Percentiles rank a stretch among this genome's conserved stretches.
Conservation (phyloP, 2,797 vertebrate species). For the Petrocephalus sullivani region DNA sequence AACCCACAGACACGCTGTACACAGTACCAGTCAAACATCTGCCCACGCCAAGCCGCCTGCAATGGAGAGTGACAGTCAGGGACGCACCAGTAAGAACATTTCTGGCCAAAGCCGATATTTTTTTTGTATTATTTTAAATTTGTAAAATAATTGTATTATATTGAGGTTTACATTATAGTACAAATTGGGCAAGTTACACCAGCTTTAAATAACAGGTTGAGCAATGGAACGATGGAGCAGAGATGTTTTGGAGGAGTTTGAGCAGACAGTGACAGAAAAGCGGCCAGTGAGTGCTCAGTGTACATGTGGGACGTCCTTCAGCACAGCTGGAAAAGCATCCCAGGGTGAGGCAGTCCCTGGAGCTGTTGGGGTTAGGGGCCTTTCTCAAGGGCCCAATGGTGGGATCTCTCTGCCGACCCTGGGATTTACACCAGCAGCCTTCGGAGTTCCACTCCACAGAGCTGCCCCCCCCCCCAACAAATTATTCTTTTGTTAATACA, state of each 20-base stretch:
- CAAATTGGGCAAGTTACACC: no score
- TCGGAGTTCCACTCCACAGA: background rate
- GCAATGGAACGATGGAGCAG: no score
- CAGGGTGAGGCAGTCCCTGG: background rate
- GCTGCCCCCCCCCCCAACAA: background rate
- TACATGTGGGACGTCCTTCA: background rate
- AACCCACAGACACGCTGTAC: background rate
- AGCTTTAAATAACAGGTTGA: no score
- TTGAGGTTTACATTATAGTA: no score
- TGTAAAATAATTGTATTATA: no score
- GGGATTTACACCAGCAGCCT: background rate
- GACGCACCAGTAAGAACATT: background rate
- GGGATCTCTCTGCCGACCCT: background rate
- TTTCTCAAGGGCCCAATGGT: background rate
- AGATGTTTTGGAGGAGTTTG: background rate
- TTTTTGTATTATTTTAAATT: no score
- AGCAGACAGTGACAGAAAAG: background rate
- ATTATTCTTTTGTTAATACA: background rate
- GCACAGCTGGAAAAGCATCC: background rate
- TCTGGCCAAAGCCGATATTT: no score
- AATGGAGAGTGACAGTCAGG: background rate
- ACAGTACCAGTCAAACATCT: background rate
- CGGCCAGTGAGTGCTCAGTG: background rate
- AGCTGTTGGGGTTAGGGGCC: background rate
- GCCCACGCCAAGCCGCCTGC: background rate